A percentile compares a stretch with the other conserved stretches of the same genome.
Evolutionary conservation across 2,797 vertebrate genomes (phyloP).

Genomic region (Sebastes cheni): DNA sequence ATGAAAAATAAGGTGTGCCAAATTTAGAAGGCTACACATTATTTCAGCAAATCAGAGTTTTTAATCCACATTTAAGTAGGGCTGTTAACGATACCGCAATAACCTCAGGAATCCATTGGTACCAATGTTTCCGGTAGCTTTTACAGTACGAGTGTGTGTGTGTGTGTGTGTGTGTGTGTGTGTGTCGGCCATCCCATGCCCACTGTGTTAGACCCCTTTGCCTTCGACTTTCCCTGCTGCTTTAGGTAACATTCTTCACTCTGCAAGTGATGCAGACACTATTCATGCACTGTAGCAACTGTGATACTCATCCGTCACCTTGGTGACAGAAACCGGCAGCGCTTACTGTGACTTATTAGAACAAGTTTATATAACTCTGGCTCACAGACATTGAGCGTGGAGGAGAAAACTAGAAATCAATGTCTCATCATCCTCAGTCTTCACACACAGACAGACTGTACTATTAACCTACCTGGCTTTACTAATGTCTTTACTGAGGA

Average conservation of each 20-base stretch:
- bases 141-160: neutral
- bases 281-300: slow-evolving; percentile 29
- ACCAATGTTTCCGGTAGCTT: too few relatives aligned
- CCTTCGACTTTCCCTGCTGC: slow-evolving; percentile 37
- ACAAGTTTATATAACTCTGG: slow-evolving; percentile 34
- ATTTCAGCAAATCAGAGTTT: neutral
- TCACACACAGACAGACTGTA: neutral
- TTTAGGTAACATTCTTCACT: slow-evolving; percentile 51
- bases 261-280: slow-evolving; percentile 1
- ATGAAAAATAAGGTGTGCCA: neutral
- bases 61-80: neutral
- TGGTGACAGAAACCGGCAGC: slow-evolving; percentile 39
- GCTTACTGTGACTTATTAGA: slow-evolving; percentile 39
- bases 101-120: too few relatives aligned
- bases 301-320: slow-evolving; percentile 44
- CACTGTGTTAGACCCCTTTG: slow-evolving; percentile 41
- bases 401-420: slow-evolving; percentile 20
- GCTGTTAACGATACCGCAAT: too few relatives aligned
- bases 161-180: neutral
- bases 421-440: slow-evolving; percentile 1
- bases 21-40: neutral
- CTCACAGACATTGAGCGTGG: slow-evolving; percentile 7
- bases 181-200: neutral
- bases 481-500: neutral
- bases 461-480: neutral